These are phyloP conservation scores for Congeria kusceri DNA, from an alignment of 2,888 invertebrate genomes.

Conservation along the genomic window DNA sequence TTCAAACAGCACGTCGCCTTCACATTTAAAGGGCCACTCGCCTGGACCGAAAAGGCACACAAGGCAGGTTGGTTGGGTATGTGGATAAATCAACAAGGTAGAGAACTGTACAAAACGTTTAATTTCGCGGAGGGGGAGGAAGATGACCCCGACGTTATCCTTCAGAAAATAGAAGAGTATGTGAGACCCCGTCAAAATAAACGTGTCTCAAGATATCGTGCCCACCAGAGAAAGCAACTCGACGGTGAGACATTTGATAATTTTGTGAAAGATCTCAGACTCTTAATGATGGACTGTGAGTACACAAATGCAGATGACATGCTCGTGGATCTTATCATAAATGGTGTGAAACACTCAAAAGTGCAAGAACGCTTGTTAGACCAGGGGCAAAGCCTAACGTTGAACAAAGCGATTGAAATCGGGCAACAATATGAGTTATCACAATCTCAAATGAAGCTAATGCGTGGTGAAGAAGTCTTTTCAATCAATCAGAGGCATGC, in stretches of 20 bases:
- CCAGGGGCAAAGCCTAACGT: slow-evolving; percentile 33
- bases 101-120: too few species aligned
- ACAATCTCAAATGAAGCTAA: slow-evolving; percentile 33
- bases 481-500: too few species aligned
- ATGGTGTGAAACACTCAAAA: slow-evolving; percentile 28
- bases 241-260: slow-evolving; percentile 44
- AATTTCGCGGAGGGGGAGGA: too few species aligned
- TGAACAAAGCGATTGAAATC: slow-evolving; percentile 37
- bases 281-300: slow-evolving; percentile 53
- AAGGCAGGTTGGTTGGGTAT: too few species aligned
- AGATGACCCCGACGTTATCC: slow-evolving; percentile 18
- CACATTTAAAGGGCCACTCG: too few species aligned
- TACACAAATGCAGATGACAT: slow-evolving; percentile 38
- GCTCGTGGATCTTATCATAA: slow-evolving; percentile 22
- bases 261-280: slow-evolving; percentile 39
- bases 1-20: too few species aligned
- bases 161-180: slow-evolving; percentile 38
- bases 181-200: slow-evolving; percentile 46
- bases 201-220: slow-evolving; percentile 33
- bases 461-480: slow-evolving; percentile 45
- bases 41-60: too few species aligned
- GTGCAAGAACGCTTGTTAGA: slow-evolving; percentile 37
- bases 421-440: slow-evolving; percentile 42
- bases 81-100: too few species aligned
- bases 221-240: slow-evolving; percentile 36